Conservation (phyloP, 2,888 invertebrate genomes). For the Volucella zonaria region DNA sequence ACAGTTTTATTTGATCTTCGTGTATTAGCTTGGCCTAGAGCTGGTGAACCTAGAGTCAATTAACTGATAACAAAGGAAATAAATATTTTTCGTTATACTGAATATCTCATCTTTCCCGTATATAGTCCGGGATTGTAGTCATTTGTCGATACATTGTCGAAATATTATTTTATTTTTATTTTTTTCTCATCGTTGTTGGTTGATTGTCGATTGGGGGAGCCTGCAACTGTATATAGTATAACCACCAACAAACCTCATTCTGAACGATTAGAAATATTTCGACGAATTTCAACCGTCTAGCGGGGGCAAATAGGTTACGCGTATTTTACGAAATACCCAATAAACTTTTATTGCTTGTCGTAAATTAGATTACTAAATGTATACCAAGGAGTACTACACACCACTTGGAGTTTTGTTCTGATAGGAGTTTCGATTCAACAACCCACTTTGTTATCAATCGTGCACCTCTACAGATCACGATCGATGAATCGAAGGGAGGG, state of each 20-base stretch:
- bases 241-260: not conserved
- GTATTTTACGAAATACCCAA: slow-evolving; percentile 46
- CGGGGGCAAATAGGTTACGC: slow-evolving; percentile 55
- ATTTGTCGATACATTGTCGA: slow-evolving; percentile 59
- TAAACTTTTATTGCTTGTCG: slow-evolving; percentile 71
- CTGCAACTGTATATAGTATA: slow-evolving; percentile 40
- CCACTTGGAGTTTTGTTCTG: slow-evolving; percentile 18
- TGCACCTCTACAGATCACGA: slow-evolving; percentile 59
- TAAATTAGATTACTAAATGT: slow-evolving; percentile 70
- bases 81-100: slow-evolving; percentile 32
- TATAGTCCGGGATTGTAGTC: slow-evolving; percentile 20
- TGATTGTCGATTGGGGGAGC: slow-evolving; percentile 9
- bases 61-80: slow-evolving; percentile 66
- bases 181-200: slow-evolving; percentile 7
- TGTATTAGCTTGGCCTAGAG: slow-evolving; percentile 16
- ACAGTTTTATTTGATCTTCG: slow-evolving; percentile 13
- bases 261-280: too few species aligned
- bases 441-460: slow-evolving; percentile 64
- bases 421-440: slow-evolving; percentile 49
- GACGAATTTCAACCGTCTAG: not conserved
- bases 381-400: slow-evolving; percentile 12
- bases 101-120: slow-evolving; percentile 5
- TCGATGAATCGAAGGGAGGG: not conserved
- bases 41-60: slow-evolving; percentile 52
- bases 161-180: slow-evolving; percentile 58